Percentiles rank a stretch among this genome's conserved stretches.
Conservation (phyloP, 2,797 vertebrate genomes). For the Malacoraja senta region DNA sequence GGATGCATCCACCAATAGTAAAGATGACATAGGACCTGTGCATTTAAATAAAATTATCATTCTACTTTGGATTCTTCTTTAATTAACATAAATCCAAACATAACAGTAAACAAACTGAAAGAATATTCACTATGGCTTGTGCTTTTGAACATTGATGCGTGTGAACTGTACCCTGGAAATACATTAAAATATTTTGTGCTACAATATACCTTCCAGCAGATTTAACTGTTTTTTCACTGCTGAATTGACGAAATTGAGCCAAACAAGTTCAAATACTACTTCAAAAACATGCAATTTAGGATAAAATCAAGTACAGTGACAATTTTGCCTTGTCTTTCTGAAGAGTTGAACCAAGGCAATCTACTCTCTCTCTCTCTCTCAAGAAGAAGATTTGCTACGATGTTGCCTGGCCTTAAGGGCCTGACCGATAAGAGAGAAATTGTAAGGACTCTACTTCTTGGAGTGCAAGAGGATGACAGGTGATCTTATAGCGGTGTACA, state of each 20-base stretch:
- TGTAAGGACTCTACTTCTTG: no score
- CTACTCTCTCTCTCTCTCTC: no score
- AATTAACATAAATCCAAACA: not conserved
- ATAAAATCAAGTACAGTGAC: no score
- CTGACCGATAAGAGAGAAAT: no score
- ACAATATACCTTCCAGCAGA: not conserved
- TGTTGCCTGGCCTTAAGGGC: no score
- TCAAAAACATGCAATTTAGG: no score
- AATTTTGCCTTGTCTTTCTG: no score
- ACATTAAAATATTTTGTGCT: not conserved
- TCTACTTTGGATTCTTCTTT: not conserved
- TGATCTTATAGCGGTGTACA: no score
- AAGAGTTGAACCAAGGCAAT: no score
- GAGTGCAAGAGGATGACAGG: no score
- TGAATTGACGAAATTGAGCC: not conserved
- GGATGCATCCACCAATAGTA: not conserved
- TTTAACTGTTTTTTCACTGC: not conserved
- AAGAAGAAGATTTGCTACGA: no score
- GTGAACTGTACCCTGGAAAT: not conserved
- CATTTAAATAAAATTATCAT: not conserved
- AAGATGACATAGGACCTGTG: not conserved
- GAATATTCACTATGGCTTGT: not conserved
- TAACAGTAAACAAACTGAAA: not conserved
- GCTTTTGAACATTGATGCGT: not conserved
- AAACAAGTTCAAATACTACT: not conserved